These are phyloP conservation scores for Parus major DNA, from an alignment of 2,113 vertebrate species.

Conservation along the genomic window DNA sequence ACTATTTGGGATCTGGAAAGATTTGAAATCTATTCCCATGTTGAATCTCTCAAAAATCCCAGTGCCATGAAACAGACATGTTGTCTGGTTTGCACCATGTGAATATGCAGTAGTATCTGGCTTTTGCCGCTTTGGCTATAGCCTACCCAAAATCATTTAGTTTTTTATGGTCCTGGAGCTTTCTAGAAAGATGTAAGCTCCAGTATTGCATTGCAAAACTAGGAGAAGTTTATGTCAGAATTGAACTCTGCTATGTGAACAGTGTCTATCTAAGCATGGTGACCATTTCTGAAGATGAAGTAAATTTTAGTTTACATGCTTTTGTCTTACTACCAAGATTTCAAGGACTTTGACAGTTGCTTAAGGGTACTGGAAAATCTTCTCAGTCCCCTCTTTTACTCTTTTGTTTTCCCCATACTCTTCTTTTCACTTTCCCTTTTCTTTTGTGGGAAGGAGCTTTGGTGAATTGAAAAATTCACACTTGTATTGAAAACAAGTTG, in stretches of 20 bases:
- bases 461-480: neutral
- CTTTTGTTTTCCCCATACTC: neutral
- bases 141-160: neutral
- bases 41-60: neutral
- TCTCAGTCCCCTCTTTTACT: neutral
- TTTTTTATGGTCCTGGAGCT: neutral
- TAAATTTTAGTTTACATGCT: neutral
- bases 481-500: neutral
- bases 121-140: neutral
- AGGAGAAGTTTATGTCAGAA: neutral
- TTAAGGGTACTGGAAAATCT: neutral
- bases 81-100: neutral
- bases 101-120: neutral
- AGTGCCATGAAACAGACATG: neutral
- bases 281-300: neutral
- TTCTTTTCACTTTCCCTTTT: neutral
- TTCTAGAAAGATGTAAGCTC: neutral
- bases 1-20: conserved; percentile 5
- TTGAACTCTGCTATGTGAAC: neutral
- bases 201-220: neutral
- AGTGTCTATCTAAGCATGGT: neutral
- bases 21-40: conserved; percentile 28
- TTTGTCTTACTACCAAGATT: neutral
- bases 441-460: neutral
- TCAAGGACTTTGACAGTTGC: neutral